Conservation (phyloP, 2,113 vertebrate genomes). For the Ascaphus truei region DNA sequence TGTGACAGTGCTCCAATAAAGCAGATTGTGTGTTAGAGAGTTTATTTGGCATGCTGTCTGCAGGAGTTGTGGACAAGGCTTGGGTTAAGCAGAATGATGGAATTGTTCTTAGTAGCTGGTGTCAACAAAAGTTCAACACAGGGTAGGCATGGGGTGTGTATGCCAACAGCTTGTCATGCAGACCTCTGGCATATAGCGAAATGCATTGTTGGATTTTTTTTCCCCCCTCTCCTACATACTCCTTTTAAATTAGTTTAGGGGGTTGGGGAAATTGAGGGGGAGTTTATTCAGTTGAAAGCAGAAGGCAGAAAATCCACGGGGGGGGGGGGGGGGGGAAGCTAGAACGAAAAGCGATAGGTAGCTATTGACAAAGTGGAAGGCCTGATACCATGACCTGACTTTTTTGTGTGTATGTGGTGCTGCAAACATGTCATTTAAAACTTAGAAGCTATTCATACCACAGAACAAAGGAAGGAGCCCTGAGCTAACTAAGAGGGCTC, state of each 20-base stretch:
- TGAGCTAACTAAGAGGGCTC: slow-evolving; percentile 20
- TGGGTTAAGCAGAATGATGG: slow-evolving; percentile 33
- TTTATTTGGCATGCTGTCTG: slow-evolving; percentile 7
- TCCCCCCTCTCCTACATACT: neutral
- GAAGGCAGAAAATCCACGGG: neutral
- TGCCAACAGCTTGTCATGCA: slow-evolving; percentile 34
- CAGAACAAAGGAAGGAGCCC: slow-evolving; percentile 15
- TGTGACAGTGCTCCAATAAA: too few relatives aligned
- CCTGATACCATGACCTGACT: neutral
- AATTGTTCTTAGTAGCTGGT: slow-evolving; percentile 1
- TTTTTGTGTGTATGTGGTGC: neutral
- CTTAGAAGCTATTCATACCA: neutral
- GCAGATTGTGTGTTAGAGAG: neutral
- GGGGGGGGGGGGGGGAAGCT: too few relatives aligned
- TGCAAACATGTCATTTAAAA: neutral
- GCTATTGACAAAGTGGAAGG: neutral
- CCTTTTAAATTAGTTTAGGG: slow-evolving; percentile 3
- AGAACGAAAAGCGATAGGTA: neutral
- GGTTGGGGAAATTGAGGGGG: neutral
- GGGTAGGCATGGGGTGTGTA: slow-evolving; percentile 37
- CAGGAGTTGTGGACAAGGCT: neutral
- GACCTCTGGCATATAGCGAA: slow-evolving; percentile 5
- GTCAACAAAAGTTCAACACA: slow-evolving; percentile 36
- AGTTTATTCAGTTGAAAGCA: neutral
- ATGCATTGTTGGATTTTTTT: neutral